Conservation (phyloP, 2,797 vertebrate genomes). For the Cirrhinus mrigala region DNA sequence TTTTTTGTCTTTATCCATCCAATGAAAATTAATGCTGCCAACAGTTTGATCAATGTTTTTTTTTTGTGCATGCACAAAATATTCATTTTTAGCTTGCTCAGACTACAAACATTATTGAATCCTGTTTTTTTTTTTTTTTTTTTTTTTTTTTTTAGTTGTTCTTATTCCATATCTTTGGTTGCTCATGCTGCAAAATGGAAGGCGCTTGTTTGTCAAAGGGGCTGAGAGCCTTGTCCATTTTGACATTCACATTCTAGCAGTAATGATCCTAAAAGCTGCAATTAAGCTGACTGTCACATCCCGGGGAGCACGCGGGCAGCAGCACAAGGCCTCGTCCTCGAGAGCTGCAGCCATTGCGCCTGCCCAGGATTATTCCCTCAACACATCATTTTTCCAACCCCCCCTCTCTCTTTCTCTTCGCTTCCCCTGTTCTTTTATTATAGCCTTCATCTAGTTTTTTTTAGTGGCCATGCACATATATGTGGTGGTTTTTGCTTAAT, state of each 20-base stretch:
- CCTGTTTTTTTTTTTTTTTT: constrained; percentile 64
- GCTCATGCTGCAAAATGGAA: constrained; percentile 73
- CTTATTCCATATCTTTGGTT: constrained; percentile 69
- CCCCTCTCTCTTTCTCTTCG: constrained; percentile 19
- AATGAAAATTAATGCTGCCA: constrained; percentile 38
- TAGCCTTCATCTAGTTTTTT: constrained; percentile 41
- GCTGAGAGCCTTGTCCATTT: constrained; percentile 79
- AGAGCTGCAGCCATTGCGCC: constrained; percentile 76
- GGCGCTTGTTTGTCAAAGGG: constrained; percentile 79
- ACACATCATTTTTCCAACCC: constrained; percentile 65
- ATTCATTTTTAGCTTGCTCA: constrained; percentile 24
- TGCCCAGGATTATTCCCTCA: constrained; percentile 78
- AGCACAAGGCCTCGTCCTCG: constrained; percentile 63
- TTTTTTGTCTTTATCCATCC: constrained; percentile 15
- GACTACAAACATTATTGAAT: constrained; percentile 51
- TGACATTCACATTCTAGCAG: constrained; percentile 83
- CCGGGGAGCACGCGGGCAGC: constrained; percentile 76
- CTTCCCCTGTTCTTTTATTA: constrained; percentile 41
- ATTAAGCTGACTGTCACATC: constrained; percentile 82
- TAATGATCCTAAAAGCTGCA: constrained; percentile 87
- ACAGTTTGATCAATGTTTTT: constrained; percentile 14
- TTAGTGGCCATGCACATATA: background rate
- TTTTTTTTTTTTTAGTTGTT: constrained; percentile 40
- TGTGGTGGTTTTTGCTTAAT: background rate
- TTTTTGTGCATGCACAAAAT: constrained; percentile 25